Base-by-base conservation (phyloP, 2,888 invertebrate species). In the Scaptodrosophila latifasciaeformis region DNA sequence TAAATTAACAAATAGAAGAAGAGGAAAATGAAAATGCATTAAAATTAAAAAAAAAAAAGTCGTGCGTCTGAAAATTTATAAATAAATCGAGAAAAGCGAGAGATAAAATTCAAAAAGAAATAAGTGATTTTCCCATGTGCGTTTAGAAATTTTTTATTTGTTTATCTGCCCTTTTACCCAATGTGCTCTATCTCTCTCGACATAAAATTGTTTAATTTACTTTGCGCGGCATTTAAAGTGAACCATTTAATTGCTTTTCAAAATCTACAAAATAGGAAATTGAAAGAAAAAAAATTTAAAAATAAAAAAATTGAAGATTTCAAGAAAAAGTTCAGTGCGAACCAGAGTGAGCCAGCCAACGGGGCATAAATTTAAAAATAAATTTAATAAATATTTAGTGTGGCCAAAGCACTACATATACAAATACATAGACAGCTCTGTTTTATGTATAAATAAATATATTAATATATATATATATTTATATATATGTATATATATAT, bases 311-410 rank as follows among this genome's bases (percentile, higher is more conserved):
- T 49, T 43, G 49, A 24, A 24, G 24, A 42, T 24, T 24, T 42
- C 7, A 3, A 3, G 13, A 19, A 21, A 24, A 42, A 42, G n/a
- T 21, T 17, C 15, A 39, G 39, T 4, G 19, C 18, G 9, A 19
- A 39, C 21, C 31, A 48, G 45, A 43, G 13, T 31, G 15, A 46
- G 13, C 29, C 18, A 40, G 35, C 24, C 18, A 17, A 31, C 18
- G 46, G 45, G 49, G 54, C 63, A 65, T 65, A 61, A 63, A 77
- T 70, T 68, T 70, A 74, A 62, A 75, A 70, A 74, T 74, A 74
- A 74, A 74, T 74, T 37, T 67, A 69, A 59, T 58, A 64, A 75
- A 71, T 75, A 69, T 34, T 45, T 31, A 18, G 37, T 18, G 37
- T 10, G 37, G n/a, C n/a, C n/a, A n/a, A n/a, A n/a, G n/a, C n/a